Evolutionary conservation across 2,797 vertebrate species (phyloP).

Genomic region (Dendrocincla fuliginosa): DNA sequence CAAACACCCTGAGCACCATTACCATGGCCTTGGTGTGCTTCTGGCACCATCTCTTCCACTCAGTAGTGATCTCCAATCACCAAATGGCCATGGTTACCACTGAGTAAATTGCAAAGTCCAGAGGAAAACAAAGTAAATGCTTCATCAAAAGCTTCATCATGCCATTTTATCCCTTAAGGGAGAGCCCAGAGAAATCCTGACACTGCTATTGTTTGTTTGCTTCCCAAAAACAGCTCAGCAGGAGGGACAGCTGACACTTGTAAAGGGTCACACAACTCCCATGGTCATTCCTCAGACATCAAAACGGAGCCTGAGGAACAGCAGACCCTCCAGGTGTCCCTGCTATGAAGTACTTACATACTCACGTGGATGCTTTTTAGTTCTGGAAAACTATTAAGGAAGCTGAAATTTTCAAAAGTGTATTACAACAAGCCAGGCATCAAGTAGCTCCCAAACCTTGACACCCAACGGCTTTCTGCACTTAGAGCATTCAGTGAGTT

Average conservation of each 20-base stretch:
- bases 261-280: background rate
- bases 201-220: background rate
- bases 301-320: accelerated
- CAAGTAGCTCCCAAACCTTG: background rate
- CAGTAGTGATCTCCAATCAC: background rate
- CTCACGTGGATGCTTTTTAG: accelerated
- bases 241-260: background rate
- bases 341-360: accelerated
- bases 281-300: background rate
- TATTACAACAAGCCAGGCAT: background rate
- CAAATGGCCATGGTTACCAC: background rate
- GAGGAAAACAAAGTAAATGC: background rate
- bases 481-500: background rate
- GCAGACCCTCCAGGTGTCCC: background rate
- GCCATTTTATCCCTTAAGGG: background rate
- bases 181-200: background rate
- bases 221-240: background rate
- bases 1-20: too few relatives aligned
- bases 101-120: background rate
- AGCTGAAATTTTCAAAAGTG: background rate
- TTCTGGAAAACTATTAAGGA: background rate
- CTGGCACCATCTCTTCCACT: background rate
- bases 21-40: background rate
- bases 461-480: background rate
- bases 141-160: background rate